Base-by-base conservation (phyloP, 2,888 invertebrate species). In the Trichogramma dendrolimi region DNA sequence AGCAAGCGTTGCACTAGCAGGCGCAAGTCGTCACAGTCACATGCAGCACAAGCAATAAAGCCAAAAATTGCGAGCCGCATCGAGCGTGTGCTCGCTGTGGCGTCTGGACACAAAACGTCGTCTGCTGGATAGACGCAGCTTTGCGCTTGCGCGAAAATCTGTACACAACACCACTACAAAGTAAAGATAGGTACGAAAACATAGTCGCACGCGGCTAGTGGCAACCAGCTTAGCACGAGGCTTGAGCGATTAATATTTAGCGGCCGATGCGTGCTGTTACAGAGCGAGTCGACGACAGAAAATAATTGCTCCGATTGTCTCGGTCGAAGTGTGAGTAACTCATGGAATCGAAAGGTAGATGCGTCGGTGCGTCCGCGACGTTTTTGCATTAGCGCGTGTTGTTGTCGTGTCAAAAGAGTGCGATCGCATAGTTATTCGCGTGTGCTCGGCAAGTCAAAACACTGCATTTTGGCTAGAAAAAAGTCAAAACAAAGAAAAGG, bases 71-170 rank as follows among this genome's bases (percentile, higher is more conserved):
- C 47, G 47, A 8, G 11, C 11, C 47, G 47, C 5, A 6, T 46
- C 38, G 7, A 11, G 41, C 40, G 5, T 52, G 8, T 49, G 51
- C 46, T 43, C 50, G 43, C 38, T 10, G 27, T 10, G 41, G 54
- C 52, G 54, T 53, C 54, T 60, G 41, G 7, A 6, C 6, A 41
- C 11, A 5, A 47, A 55, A 47, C 40, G 40, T 6, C 38, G 6
- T 39, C 11, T 60, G 55, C 60, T 52, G 27, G 4, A 11, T 44
- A 42, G 55, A 5, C 38, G 50, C 42, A 60, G 55, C 43, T 7
- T 4, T 44, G 58, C 58, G 52, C 47, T 58, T 58, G 58, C 58
- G 58, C 58, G 47, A 52, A 48, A 14, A 11, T 50, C 46, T 55
- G 40, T n/a, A 51, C 27, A 27, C 27, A 27, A 27, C 27, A 27